Evolutionary conservation across 2,113 vertebrate genomes (phyloP).

Genomic region (Tinamus guttatus): DNA sequence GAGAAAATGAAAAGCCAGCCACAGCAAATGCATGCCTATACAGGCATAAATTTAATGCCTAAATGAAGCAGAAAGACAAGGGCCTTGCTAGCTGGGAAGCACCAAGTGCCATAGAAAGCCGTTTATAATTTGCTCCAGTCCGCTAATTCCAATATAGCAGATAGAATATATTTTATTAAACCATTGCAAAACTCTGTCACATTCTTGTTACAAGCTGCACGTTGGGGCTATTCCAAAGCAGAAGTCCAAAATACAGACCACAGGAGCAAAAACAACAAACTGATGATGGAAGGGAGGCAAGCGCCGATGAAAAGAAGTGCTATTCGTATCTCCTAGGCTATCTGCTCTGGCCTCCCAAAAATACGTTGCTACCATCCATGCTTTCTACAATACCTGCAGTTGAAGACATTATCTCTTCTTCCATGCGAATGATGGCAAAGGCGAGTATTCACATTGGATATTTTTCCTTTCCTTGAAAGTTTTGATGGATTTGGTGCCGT

Average conservation of each 20-base stretch:
- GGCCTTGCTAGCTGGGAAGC: not conserved
- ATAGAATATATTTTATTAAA: conserved; percentile 14
- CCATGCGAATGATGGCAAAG: not conserved
- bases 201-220: not conserved
- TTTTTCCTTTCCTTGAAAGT: not conserved
- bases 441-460: not conserved
- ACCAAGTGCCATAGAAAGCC: not conserved
- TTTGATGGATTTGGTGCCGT: not conserved
- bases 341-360: not conserved
- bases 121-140: not conserved
- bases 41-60: not conserved
- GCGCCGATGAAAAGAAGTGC: not conserved
- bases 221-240: conserved; percentile 33
- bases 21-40: not conserved
- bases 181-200: conserved; percentile 15
- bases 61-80: not conserved
- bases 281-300: not conserved
- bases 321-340: not conserved
- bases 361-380: not conserved
- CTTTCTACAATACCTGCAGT: not conserved
- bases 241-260: conserved; percentile 38
- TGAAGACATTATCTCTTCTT: not conserved
- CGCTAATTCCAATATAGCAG: conserved; percentile 5
- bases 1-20: not conserved
- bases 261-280: not conserved